These are phyloP conservation scores for Tetranychus truncatus DNA, from an alignment of 2,888 invertebrate genomes.

Conservation along the genomic window DNA sequence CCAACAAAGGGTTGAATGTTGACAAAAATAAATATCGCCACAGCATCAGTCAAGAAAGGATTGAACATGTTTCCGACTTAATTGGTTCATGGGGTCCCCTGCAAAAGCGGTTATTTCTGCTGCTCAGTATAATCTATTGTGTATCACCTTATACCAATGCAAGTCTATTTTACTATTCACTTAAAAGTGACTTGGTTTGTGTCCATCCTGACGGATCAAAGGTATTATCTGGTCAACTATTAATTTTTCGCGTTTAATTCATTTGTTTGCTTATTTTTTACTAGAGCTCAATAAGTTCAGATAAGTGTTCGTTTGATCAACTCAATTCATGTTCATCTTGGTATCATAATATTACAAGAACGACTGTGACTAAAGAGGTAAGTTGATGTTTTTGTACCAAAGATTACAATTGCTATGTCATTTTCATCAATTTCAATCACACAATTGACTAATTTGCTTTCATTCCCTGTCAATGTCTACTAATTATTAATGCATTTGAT, in stretches of 20 bases:
- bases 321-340: not conserved
- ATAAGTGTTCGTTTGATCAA: slow-evolving; percentile 5
- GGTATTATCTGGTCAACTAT: not conserved
- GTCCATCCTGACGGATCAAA: not conserved
- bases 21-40: not conserved
- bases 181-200: slow-evolving; percentile 4
- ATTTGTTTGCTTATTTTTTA: not conserved
- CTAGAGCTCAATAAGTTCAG: not conserved
- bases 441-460: not conserved
- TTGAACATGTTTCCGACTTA: slow-evolving; percentile 6
- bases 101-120: not conserved
- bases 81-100: slow-evolving; percentile 4
- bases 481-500: not conserved
- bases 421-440: too few relatives aligned
- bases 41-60: not conserved
- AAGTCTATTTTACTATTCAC: not conserved
- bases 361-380: slow-evolving; percentile 1
- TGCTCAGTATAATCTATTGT: not conserved
- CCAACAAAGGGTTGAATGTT: too few relatives aligned
- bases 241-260: not conserved
- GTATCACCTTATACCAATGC: not conserved
- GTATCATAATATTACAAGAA: slow-evolving; percentile 3
- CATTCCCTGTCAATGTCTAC: too few relatives aligned
- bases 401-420: too few relatives aligned
- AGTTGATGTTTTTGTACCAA: not conserved